Base-by-base conservation (phyloP, 2,888 invertebrate genomes). In the Myopa tessellatipennis region DNA sequence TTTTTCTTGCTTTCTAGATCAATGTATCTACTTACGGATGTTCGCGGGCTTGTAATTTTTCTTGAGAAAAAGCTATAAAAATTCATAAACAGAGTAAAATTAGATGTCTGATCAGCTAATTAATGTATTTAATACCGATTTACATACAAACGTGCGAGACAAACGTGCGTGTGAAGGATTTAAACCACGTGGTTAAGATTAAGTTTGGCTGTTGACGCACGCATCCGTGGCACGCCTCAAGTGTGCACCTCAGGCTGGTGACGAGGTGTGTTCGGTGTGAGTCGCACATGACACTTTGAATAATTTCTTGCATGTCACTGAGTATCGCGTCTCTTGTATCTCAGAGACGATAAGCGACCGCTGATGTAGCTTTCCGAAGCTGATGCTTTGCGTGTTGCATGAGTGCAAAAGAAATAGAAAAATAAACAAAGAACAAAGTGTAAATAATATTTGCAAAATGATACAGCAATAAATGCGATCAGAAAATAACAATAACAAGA, bases 1-100 rank as follows among this genome's bases (percentile, higher is more conserved):
- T 26, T 26, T 26, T 26, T 26, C 50, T 78, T 79, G 79, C 80
- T 77, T 61, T 38, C 10, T 26, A 55, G 14, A n/a, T 45, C 45
- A 45, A 10, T 68, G 18, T 67, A 68, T 26, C 34, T 77, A 78
- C 77, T 79, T 76, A 78, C 75, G 72, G 50, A 14, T 50, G 12
- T 61, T 36, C 69, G 18, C 34, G 67, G 55, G 34, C 65, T 77
- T 77, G 14, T 81, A 81, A 85, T 83, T 85, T 83, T 83, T 77
- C 81, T 82, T 84, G 84, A 82, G 81, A 85, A 79, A 85, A 84
- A 85, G 82, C 85, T 85, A 85, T 77, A 84, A 82, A 82, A 80
- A 80, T 67, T 72, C 14, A 76, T 68, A 76, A 75, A 61, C 16
- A 77, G 60, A 77, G n/a, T 14, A 65, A 36, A n/a, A 38, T 45